phyloP scores from a whole-genome alignment of 2,113 vertebrate genomes.

The Nesoenas mayeri region DNA sequence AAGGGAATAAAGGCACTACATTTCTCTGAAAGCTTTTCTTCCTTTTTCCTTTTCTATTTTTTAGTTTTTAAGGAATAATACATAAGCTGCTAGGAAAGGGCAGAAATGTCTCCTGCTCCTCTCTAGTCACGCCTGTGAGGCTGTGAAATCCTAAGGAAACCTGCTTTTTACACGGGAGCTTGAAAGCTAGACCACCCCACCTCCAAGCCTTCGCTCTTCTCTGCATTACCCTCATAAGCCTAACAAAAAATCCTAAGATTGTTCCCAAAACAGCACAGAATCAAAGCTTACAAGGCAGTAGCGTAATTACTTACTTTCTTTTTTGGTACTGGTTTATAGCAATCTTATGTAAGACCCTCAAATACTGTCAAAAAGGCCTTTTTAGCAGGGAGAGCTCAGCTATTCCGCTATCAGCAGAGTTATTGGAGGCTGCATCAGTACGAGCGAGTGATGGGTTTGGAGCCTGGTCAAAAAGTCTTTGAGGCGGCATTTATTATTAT shows the following conservation, averaged over 20 bases:
- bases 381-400: background rate
- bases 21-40: conserved; percentile 39
- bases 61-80: conserved; percentile 42
- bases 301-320: conserved; percentile 43
- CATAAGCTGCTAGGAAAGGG: conserved; percentile 46
- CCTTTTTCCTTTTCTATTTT: background rate
- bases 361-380: background rate
- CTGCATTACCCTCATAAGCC: background rate
- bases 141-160: conserved; percentile 33
- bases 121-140: conserved; percentile 4
- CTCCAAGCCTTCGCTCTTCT: conserved; percentile 26
- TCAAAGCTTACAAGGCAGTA: conserved; percentile 23
- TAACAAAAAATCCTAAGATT: background rate
- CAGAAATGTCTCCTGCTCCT: conserved; percentile 51
- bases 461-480: no score
- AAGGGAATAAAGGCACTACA: conserved; percentile 37
- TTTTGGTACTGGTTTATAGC: background rate
- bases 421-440: background rate
- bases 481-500: no score
- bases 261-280: conserved; percentile 10
- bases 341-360: background rate
- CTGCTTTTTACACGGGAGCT: background rate
- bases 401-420: background rate
- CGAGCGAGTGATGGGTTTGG: background rate
- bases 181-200: conserved; percentile 40